These are phyloP conservation scores for Drosophila biarmipes DNA, from an alignment of 1,140 invertebrate genomes.

Conservation along the genomic window DNA sequence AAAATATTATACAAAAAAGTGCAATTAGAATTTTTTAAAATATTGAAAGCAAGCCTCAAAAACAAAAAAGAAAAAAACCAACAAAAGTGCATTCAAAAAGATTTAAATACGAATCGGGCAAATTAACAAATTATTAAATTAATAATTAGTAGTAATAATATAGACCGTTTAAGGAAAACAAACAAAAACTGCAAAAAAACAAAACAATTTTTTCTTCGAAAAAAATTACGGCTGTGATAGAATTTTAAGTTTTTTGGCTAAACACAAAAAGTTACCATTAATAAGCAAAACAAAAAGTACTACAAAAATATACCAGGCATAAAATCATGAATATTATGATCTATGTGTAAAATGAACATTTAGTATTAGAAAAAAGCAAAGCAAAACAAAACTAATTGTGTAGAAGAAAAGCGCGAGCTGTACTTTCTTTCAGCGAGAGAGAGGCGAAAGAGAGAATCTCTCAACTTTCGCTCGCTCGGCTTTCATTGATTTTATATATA, in stretches of 20 bases:
- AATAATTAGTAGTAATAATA: constrained; percentile 34
- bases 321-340: constrained; percentile 51
- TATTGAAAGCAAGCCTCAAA: constrained; percentile 61
- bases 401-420: constrained; percentile 39
- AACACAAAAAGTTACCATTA: constrained; percentile 28
- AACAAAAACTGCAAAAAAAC: constrained; percentile 38
- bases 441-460: constrained; percentile 31
- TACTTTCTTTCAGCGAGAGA: constrained; percentile 32
- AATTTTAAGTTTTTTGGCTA: constrained; percentile 68
- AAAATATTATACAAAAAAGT: constrained; percentile 69
- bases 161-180: constrained; percentile 33
- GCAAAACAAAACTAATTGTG: constrained; percentile 35
- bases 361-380: constrained; percentile 37
- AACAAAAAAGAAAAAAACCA: constrained; percentile 49
- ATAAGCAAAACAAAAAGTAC: constrained; percentile 16
- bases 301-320: constrained; percentile 17
- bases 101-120: constrained; percentile 63
- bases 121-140: constrained; percentile 44
- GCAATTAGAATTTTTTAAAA: constrained; percentile 82
- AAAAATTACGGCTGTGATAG: constrained; percentile 74
- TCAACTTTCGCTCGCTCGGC: constrained; percentile 50
- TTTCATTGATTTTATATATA: constrained; percentile 51
- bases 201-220: constrained; percentile 60
- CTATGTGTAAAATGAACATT: constrained; percentile 42
- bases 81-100: constrained; percentile 76